A percentile compares a stretch with the other conserved stretches of the same genome.
phyloP scores from a whole-genome alignment of 2,113 vertebrate genomes.

The Meleagris gallopavo region DNA sequence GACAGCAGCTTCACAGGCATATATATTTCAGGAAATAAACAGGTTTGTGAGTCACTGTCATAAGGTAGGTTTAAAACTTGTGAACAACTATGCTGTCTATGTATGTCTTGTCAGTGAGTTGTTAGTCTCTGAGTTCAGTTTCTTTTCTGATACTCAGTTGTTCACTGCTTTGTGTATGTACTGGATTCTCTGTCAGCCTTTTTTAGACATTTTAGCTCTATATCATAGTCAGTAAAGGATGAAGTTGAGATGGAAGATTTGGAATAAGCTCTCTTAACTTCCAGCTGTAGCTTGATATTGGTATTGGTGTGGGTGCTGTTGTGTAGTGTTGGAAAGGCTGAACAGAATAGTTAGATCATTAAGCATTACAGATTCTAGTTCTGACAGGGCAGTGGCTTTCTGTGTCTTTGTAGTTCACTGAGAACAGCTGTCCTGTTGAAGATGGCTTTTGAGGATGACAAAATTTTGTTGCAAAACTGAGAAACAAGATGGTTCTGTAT shows the following conservation, averaged over 20 bases:
- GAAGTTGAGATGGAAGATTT: neutral
- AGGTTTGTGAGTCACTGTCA: neutral
- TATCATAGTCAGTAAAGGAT: neutral
- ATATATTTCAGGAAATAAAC: neutral
- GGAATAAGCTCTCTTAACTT: neutral
- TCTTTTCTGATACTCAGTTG: neutral
- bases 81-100: fast-evolving
- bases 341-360: neutral
- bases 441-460: neutral
- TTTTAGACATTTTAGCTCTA: neutral
- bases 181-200: neutral
- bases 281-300: neutral
- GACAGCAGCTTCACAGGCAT: neutral
- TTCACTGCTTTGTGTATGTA: neutral
- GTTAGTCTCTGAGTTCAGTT: neutral
- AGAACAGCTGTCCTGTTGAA: neutral
- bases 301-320: neutral
- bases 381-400: neutral
- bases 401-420: neutral
- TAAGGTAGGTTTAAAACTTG: neutral
- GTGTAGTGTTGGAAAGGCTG: neutral
- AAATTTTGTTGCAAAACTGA: neutral
- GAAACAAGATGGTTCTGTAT: neutral
- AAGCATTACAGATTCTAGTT: neutral
- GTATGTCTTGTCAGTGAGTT: neutral